Conservation (phyloP, 92 coral and sea anemone genomes). For the Isaurus tuberculatus region DNA sequence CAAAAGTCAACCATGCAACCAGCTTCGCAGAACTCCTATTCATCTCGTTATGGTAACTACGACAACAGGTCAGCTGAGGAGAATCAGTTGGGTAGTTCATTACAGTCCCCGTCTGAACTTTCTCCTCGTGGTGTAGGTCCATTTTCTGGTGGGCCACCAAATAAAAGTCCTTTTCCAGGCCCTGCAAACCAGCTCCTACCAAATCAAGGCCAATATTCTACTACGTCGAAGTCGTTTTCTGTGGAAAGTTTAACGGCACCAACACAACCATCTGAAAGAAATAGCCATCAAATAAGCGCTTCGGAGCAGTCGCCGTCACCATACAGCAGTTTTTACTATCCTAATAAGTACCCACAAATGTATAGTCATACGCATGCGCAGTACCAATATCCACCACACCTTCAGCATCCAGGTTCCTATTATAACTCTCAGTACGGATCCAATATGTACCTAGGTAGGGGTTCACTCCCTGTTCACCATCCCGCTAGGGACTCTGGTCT, state of each 20-base stretch:
- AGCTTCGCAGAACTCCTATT: constrained; percentile 69
- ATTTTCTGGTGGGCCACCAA: constrained; percentile 76
- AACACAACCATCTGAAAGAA: constrained; percentile 78
- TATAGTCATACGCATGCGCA: constrained; percentile 82
- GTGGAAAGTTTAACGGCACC: constrained; percentile 99
- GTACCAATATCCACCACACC: constrained; percentile 86
- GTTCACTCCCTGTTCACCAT: constrained; percentile 95
- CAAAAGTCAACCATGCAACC: constrained; percentile 53
- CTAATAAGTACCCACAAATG: constrained; percentile 92
- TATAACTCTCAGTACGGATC: constrained; percentile 91
- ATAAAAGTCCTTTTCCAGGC: constrained; percentile 89
- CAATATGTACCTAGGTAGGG: constrained; percentile 88
- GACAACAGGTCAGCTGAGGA: constrained; percentile 39
- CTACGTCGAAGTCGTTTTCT: constrained; percentile 81
- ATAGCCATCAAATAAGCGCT: constrained; percentile 66
- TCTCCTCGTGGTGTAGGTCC: constrained; percentile 59
- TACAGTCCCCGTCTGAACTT: constrained; percentile 81
- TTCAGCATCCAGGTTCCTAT: constrained; percentile 90
- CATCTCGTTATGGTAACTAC: constrained; percentile 58
- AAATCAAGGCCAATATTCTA: constrained; percentile 57
- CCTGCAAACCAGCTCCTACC: constrained; percentile 62
- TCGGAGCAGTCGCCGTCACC: constrained; percentile 83
- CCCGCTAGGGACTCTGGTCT: constrained; percentile 90
- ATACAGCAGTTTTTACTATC: constrained; percentile 93
- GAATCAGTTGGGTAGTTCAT: constrained; percentile 51